Conservation (phyloP, 2,888 invertebrate species). For the Trissonchulus latispiculum region DNA sequence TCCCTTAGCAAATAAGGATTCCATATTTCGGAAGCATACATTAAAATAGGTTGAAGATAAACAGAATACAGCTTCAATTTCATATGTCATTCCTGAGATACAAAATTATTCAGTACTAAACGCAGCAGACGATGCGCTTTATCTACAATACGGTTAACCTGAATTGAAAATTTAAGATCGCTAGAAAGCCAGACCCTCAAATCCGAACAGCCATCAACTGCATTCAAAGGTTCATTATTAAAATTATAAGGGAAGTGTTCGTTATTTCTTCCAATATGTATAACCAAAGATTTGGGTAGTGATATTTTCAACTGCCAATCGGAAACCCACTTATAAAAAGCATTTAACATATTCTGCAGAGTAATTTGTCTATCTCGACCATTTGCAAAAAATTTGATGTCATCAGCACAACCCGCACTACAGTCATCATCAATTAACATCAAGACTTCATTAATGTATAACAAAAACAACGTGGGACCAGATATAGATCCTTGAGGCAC, state of each 20-base stretch:
- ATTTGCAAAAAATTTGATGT: neutral
- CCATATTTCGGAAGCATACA: conserved; percentile 3
- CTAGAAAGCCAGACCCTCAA: neutral
- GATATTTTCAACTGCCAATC: conserved; percentile 10
- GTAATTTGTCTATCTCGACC: neutral
- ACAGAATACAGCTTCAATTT: neutral
- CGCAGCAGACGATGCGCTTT: neutral
- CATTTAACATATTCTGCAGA: conserved; percentile 1
- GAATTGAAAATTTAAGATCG: neutral
- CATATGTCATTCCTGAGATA: neutral
- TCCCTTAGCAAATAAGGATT: neutral
- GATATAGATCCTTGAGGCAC: conserved; percentile 12
- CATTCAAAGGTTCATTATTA: neutral
- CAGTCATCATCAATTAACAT: neutral
- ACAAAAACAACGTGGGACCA: conserved; percentile 12
- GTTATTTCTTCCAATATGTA: neutral
- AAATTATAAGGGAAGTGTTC: neutral
- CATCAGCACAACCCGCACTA: conserved; percentile 7
- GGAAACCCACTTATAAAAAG: neutral
- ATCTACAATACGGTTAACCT: neutral
- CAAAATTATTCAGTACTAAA: neutral
- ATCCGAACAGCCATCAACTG: neutral
- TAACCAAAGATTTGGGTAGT: neutral
- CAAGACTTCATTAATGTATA: conserved; percentile 4
- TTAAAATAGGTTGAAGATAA: neutral